These are phyloP conservation scores for Leptinotarsa juncta DNA, from an alignment of 2,888 invertebrate genomes.

Conservation along the genomic window DNA sequence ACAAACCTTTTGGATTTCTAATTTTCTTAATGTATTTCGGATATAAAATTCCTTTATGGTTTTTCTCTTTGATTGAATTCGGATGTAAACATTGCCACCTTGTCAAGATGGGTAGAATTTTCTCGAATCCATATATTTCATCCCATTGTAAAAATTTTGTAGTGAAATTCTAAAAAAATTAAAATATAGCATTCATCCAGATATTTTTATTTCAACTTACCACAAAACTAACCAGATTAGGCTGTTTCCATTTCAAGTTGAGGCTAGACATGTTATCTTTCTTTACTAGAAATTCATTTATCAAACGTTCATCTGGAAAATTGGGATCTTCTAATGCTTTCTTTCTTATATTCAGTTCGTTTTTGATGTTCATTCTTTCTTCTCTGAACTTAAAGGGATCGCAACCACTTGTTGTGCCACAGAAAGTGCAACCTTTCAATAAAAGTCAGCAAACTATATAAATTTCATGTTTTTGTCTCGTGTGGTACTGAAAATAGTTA, in stretches of 20 bases:
- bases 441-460: background rate
- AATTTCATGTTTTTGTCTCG: background rate
- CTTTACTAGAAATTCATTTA: constrained; percentile 77
- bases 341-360: constrained; percentile 76
- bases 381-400: constrained; percentile 71
- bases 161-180: constrained; percentile 72
- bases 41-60: constrained; percentile 59
- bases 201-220: constrained; percentile 64
- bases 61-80: constrained; percentile 41
- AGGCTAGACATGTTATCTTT: constrained; percentile 69
- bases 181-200: background rate
- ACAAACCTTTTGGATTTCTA: constrained; percentile 65
- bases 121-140: constrained; percentile 80
- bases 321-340: constrained; percentile 73
- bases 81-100: constrained; percentile 78
- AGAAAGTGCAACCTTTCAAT: constrained; percentile 72
- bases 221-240: constrained; percentile 77
- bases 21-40: constrained; percentile 71
- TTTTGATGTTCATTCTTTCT: constrained; percentile 73
- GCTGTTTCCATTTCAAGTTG: constrained; percentile 73
- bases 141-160: constrained; percentile 78
- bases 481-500: constrained; percentile 27
- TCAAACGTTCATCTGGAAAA: constrained; percentile 80
- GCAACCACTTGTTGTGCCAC: constrained; percentile 74
- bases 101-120: constrained; percentile 80